Conservation (phyloP, 2,113 vertebrate species). For the Nanger granti region DNA sequence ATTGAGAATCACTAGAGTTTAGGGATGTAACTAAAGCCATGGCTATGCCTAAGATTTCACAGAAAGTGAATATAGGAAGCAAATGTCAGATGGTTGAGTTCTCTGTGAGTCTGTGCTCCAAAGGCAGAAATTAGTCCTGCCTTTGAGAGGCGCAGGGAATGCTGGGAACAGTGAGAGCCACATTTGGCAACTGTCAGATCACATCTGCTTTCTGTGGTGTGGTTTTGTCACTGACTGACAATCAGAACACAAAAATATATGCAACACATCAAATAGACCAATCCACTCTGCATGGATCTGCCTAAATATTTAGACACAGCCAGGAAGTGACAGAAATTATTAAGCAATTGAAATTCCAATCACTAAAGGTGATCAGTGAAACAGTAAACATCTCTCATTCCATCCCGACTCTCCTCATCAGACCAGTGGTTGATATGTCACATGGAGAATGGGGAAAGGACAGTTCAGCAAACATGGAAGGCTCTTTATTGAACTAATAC, state of each 20-base stretch:
- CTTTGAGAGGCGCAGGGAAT: neutral
- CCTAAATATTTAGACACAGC: slow-evolving; percentile 72
- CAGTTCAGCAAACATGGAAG: neutral
- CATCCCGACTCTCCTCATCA: neutral
- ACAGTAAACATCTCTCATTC: neutral
- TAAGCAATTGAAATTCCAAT: slow-evolving; percentile 57
- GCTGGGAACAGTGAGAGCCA: neutral
- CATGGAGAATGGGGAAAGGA: neutral
- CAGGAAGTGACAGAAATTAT: slow-evolving; percentile 40
- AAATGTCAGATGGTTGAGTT: neutral
- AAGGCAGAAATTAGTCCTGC: neutral
- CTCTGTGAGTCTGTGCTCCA: neutral
- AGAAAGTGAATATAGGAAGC: neutral
- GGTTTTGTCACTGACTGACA: slow-evolving; percentile 54
- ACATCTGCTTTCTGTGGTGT: slow-evolving; percentile 37
- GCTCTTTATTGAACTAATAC: neutral
- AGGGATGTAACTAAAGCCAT: neutral
- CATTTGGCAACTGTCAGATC: slow-evolving; percentile 48
- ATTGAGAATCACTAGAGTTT: neutral
- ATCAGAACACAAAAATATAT: slow-evolving; percentile 41
- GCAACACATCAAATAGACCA: slow-evolving; percentile 44
- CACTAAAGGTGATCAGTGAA: slow-evolving; percentile 32
- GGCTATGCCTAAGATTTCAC: neutral
- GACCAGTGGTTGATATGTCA: neutral
- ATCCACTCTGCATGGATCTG: slow-evolving; percentile 25